phyloP scores from a whole-genome alignment of 2,113 vertebrate species.

The Pavo muticus region DNA sequence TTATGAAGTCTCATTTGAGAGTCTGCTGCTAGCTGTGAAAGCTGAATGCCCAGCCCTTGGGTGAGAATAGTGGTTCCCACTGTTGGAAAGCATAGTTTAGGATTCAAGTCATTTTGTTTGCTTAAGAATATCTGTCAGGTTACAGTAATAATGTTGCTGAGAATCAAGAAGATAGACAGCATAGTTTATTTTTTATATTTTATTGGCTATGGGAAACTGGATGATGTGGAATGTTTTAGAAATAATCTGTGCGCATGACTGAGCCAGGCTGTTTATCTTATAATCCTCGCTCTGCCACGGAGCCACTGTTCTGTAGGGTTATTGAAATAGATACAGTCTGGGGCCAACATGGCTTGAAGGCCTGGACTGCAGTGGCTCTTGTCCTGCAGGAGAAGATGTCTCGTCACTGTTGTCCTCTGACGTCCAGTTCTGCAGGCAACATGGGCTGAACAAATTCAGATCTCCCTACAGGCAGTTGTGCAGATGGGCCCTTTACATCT shows the following conservation, averaged over 20 bases:
- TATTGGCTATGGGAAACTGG: background rate
- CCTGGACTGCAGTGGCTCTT: background rate
- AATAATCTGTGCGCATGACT: background rate
- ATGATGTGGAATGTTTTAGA: background rate
- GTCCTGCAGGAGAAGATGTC: background rate
- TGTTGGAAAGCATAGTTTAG: background rate
- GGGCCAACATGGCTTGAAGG: background rate
- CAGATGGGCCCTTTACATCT: background rate
- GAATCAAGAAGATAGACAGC: background rate
- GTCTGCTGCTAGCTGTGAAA: background rate
- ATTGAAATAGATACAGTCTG: background rate
- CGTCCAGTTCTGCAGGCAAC: background rate
- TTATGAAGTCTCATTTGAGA: background rate
- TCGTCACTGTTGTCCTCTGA: background rate
- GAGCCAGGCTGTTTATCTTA: background rate
- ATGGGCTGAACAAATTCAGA: accelerated
- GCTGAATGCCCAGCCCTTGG: background rate
- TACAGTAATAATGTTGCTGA: background rate
- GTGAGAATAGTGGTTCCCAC: background rate
- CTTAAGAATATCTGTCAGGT: background rate
- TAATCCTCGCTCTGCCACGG: background rate
- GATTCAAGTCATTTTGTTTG: background rate
- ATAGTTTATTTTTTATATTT: background rate
- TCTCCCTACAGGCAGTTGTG: background rate
- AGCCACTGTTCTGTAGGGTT: background rate